Evolutionary conservation across 2,113 vertebrate species (phyloP).

Genomic region (Thinocorus orbignyianus): DNA sequence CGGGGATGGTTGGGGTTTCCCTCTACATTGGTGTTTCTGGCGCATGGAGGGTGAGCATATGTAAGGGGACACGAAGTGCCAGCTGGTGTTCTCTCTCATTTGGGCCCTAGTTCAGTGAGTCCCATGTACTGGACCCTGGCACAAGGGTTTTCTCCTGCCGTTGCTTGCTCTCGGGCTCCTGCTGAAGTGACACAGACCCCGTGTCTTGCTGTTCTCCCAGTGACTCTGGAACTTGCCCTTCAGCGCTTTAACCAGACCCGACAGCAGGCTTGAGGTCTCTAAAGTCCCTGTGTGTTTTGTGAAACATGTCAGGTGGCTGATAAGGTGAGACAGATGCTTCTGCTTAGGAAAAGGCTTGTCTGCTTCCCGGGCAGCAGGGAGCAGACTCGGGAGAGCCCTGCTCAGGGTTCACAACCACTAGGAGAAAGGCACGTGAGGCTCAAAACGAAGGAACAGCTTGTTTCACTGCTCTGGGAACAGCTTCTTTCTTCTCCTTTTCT

Average conservation of each 20-base stretch:
- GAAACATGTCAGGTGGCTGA: background rate
- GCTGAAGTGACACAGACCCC: fast-evolving
- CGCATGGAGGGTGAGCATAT: fast-evolving
- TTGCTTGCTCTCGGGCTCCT: background rate
- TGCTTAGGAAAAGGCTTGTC: background rate
- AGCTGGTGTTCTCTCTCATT: background rate
- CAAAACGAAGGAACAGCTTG: background rate
- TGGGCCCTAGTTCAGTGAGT: background rate
- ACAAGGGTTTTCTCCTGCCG: fast-evolving
- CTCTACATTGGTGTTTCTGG: background rate
- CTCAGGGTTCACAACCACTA: background rate
- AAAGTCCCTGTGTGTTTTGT: background rate
- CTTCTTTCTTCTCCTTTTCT: background rate
- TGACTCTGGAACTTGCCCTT: background rate
- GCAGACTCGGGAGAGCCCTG: background rate
- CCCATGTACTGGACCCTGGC: background rate
- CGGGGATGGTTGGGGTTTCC: background rate
- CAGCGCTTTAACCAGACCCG: background rate
- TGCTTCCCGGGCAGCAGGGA: background rate
- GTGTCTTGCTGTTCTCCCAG: background rate
- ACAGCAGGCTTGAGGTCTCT: background rate
- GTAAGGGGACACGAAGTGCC: background rate
- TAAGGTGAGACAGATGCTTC: background rate
- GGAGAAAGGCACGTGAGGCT: background rate
- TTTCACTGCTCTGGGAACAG: background rate